Conservation (phyloP, 2,113 vertebrate species). For the Psittacula cyanocephala region DNA sequence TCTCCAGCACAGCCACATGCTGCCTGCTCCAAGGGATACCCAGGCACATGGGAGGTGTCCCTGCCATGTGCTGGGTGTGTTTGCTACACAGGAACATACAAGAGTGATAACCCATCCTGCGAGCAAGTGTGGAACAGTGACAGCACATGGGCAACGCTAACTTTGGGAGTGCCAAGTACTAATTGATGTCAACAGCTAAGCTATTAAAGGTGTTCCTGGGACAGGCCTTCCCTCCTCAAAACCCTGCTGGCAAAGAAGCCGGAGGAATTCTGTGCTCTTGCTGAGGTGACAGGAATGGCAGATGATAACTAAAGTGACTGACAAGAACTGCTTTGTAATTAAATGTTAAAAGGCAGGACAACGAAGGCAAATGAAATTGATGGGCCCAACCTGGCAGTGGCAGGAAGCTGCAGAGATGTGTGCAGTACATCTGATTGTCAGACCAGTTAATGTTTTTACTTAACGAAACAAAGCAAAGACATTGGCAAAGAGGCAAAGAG, state of each 20-base stretch:
- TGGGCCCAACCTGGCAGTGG: neutral
- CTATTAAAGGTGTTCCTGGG: neutral
- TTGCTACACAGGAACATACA: neutral
- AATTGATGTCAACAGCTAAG: neutral
- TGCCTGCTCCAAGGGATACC: neutral
- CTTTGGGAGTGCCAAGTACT: neutral
- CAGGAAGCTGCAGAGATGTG: neutral
- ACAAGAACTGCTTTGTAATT: neutral
- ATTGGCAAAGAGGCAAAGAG: neutral
- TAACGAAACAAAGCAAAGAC: neutral
- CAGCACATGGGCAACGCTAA: fast-evolving
- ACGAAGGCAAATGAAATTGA: neutral
- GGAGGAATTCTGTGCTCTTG: neutral
- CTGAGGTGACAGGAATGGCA: neutral
- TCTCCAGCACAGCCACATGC: neutral
- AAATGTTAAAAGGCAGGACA: neutral
- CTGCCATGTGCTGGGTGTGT: fast-evolving
- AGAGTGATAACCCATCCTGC: neutral
- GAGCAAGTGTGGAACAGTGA: neutral
- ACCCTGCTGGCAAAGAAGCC: neutral
- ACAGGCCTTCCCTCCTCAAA: neutral
- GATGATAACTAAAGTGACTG: neutral
- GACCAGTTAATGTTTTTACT: neutral
- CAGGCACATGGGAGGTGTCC: fast-evolving
- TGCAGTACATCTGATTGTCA: neutral